Evolutionary conservation across 2,797 vertebrate genomes (phyloP), one percentile per base, ranked within the genome.

Genomic region (Sebastes nivosus): DNA sequence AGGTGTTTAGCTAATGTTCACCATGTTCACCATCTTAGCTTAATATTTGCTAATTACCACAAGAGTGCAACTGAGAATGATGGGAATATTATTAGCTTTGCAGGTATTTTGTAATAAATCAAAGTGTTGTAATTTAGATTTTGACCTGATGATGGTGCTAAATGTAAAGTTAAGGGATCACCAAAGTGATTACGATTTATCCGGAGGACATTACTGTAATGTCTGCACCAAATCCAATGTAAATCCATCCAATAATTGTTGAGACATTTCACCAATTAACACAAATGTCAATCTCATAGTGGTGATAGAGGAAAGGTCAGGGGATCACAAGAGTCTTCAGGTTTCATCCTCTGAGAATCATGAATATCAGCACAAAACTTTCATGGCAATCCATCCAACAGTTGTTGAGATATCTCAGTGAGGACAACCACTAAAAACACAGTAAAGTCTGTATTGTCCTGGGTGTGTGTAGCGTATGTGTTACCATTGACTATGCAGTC

Each of bases 401-500:
- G 18, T 22, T 36, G 34, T 36, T 69, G n/a, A 70, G 30, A 34
- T 57, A 42, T 75, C 13, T 36, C 29, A 64, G 22, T 65, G 16
- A n/a, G 29, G 46, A 18, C 20, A 46, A 18, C 27, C 60, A 9
- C 60, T 65, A 5, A 22, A 54, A 24, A 5, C 14, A 42, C 18
- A 59, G 38, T 60, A 32, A 20, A 2, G 7, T 36, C 34, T 34
- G 29, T 50, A 2, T 34, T 52, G 18, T 63, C 25, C 22, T 16
- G 59, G 29, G 14, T 58, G 13, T 24, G 12, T 29, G 11, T 52
- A 32, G 25, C 9, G 46, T 57, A 34, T 32, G 25, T 59, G 16
- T 89, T 89, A 98, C 98, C 97, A 0, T 98, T 97, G 65, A 97
- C 5, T 0, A 92, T 82, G 75, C 93, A 93, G 91, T 97, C 96